Conservation (phyloP, 1,140 invertebrate genomes). For the Triops cancriformis region DNA sequence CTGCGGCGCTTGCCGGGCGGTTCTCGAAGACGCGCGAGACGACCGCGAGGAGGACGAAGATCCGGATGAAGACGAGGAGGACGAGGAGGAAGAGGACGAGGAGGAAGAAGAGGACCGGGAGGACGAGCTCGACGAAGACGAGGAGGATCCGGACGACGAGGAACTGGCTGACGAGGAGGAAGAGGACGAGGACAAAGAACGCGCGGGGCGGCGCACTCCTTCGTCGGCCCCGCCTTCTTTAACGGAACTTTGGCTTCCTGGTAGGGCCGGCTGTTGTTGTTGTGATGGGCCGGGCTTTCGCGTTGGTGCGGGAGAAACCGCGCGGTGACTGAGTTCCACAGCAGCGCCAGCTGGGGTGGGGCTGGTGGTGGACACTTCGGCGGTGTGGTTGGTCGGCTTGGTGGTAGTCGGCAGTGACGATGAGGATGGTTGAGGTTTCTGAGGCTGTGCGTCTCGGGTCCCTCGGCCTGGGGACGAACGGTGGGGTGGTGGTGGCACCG, state of each 20-base stretch:
- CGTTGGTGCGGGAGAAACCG: conserved; percentile 15
- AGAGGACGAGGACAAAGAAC: conserved; percentile 35
- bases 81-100: neutral
- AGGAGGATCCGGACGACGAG: conserved; percentile 35
- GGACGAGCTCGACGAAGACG: conserved; percentile 25
- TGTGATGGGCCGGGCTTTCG: neutral
- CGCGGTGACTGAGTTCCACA: conserved; percentile 2
- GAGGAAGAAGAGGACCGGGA: conserved; percentile 19
- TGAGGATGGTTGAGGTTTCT: conserved; percentile 22
- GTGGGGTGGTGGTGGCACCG: conserved; percentile 18
- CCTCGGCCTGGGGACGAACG: conserved; percentile 26
- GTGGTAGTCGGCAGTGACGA: conserved; percentile 23
- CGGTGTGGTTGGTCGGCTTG: neutral
- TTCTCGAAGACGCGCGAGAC: neutral
- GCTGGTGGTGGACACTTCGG: neutral
- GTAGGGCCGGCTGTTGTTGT: neutral
- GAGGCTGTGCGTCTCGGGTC: conserved; percentile 27
- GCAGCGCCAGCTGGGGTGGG: conserved; percentile 11
- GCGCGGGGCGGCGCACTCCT: neutral
- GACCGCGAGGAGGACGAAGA: neutral
- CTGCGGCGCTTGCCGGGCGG: neutral
- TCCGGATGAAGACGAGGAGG: conserved; percentile 18
- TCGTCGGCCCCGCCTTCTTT: neutral
- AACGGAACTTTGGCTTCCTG: neutral
- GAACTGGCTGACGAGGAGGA: conserved; percentile 37